phyloP scores from a whole-genome alignment of 1,140 invertebrate genomes.

The Capitella teleta region DNA sequence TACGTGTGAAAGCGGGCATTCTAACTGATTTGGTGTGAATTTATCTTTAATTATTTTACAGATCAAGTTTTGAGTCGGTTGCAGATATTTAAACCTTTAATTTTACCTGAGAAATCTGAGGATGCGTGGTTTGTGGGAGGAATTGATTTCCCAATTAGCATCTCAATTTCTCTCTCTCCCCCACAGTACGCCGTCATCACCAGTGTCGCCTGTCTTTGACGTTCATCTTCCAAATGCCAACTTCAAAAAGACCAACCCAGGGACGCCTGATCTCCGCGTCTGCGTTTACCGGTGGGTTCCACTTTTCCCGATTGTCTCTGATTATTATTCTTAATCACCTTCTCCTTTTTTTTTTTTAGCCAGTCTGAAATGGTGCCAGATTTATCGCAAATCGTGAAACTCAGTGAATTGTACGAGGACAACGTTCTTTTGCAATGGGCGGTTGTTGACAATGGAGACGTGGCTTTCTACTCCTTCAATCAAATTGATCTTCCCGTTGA shows the following conservation, averaged over 20 bases:
- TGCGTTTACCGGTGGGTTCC: slow-evolving; percentile 16
- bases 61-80: no score
- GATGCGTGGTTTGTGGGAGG: no score
- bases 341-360: slow-evolving; percentile 14
- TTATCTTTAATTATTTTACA: no score
- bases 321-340: no score
- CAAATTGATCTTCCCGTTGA: slow-evolving; percentile 16
- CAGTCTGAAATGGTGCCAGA: slow-evolving; percentile 15
- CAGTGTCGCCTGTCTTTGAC: slow-evolving; percentile 17
- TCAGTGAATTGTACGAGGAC: slow-evolving; percentile 14
- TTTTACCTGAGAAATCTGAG: no score
- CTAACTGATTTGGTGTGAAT: no score
- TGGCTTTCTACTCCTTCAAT: slow-evolving; percentile 28
- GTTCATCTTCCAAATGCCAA: slow-evolving; percentile 24
- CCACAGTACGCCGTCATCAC: not conserved
- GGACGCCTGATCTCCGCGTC: slow-evolving; percentile 24
- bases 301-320: no score
- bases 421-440: slow-evolving; percentile 26
- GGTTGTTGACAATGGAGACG: slow-evolving; percentile 29
- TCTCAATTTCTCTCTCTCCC: not conserved
- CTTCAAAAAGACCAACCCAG: slow-evolving; percentile 28
- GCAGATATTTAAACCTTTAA: no score
- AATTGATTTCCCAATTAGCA: no score
- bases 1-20: no score
- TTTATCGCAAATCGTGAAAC: slow-evolving; percentile 5